phyloP scores from a whole-genome alignment of 2,888 invertebrate genomes.

The Drosophila pullipes region DNA sequence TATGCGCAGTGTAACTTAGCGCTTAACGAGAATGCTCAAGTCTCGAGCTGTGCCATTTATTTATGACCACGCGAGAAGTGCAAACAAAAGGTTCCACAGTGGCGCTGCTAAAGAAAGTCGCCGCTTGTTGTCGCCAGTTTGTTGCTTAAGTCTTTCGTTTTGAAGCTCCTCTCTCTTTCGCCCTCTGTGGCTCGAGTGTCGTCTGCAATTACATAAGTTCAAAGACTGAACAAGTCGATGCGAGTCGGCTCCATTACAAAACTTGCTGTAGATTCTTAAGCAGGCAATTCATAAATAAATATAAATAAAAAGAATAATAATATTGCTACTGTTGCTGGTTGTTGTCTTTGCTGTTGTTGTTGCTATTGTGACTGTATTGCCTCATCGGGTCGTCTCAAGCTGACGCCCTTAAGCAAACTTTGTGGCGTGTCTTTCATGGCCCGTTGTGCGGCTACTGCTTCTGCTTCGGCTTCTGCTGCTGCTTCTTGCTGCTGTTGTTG shows the following conservation, averaged over 20 bases:
- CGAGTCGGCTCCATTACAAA: slow-evolving; percentile 63
- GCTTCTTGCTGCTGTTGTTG: neutral
- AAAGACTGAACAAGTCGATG: slow-evolving; percentile 45
- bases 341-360: slow-evolving; percentile 13
- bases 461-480: slow-evolving; percentile 2
- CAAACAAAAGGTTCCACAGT: slow-evolving; percentile 53
- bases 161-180: slow-evolving; percentile 1
- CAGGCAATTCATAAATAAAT: slow-evolving; percentile 52
- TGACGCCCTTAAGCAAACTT: slow-evolving; percentile 60
- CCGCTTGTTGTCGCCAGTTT: slow-evolving; percentile 36
- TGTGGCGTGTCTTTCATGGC: slow-evolving; percentile 45
- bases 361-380: slow-evolving; percentile 43
- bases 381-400: slow-evolving; percentile 63
- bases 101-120: slow-evolving; percentile 33
- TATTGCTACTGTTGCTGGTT: slow-evolving; percentile 48
- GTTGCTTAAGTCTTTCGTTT: slow-evolving; percentile 52
- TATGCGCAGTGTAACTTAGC: slow-evolving; percentile 45
- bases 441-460: slow-evolving; percentile 24
- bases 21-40: slow-evolving; percentile 39
- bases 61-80: slow-evolving; percentile 60
- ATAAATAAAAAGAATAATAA: slow-evolving; percentile 55
- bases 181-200: slow-evolving; percentile 10
- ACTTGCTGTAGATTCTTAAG: slow-evolving; percentile 46
- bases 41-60: slow-evolving; percentile 44
- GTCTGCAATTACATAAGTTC: slow-evolving; percentile 74